phyloP scores from a whole-genome alignment of 1,140 invertebrate genomes.

The Dinoponera quadriceps region DNA sequence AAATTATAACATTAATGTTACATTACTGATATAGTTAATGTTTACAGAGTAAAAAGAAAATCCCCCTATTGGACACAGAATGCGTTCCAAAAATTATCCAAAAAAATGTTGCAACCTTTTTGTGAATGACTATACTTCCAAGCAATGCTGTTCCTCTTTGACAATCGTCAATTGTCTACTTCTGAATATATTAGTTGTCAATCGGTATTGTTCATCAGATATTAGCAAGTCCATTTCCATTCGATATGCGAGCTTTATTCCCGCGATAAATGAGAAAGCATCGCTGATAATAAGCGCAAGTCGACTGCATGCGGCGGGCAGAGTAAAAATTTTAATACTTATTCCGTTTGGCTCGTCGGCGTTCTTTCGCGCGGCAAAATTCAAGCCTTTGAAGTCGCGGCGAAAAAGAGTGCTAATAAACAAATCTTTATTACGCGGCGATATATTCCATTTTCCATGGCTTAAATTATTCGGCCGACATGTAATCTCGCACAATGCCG shows the following conservation, averaged over 20 bases:
- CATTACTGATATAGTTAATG: too few relatives aligned
- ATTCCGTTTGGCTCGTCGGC: background rate
- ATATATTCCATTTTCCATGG: conserved; percentile 57
- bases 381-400: conserved; percentile 33
- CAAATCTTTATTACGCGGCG: conserved; percentile 58
- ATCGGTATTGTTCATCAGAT: background rate
- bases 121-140: too few relatives aligned
- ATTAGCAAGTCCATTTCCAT: background rate
- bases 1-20: too few relatives aligned
- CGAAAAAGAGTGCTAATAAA: conserved; percentile 31
- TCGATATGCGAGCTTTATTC: too few relatives aligned
- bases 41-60: too few relatives aligned
- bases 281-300: background rate
- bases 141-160: too few relatives aligned
- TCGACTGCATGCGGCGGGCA: background rate
- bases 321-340: background rate
- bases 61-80: too few relatives aligned
- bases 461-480: conserved; percentile 50
- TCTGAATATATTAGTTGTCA: too few relatives aligned
- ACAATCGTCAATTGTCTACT: too few relatives aligned
- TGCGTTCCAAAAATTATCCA: too few relatives aligned
- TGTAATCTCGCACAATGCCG: conserved; percentile 43
- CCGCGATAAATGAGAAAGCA: background rate
- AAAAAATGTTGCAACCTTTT: too few relatives aligned
- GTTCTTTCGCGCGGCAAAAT: background rate